Base-by-base conservation (phyloP, 2,888 invertebrate species). In the Bellardia pandia region DNA sequence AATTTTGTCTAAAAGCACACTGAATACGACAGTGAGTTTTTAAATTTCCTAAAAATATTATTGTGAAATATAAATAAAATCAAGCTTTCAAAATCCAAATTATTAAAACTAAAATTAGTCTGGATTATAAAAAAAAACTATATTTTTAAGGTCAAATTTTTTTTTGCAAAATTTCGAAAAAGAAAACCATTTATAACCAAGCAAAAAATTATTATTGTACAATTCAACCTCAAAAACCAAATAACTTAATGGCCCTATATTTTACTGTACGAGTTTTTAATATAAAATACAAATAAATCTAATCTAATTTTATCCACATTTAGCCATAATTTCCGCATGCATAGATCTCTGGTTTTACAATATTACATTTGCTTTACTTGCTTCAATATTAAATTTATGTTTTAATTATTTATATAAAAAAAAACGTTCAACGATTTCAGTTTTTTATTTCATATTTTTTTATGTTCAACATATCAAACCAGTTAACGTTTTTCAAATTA, bases 301-400 rank as follows among this genome's bases (percentile, higher is more conserved):
- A 66, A 76, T 5, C 81, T 37, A 74, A 64, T 30, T 81, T 74
- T 58, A 69, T 33, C 30, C 11, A 6, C 23, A 48, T 48, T 7
- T 37, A 42, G 33, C 60, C 48, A 53, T n/a, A 16, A 76, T 82
- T 82, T 82, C 82, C 82, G 82, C 69, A 82, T 76, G 53, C 53
- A 42, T 42, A 62, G 9, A 76, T 37, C 5, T 16, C 11, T 7
- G 2, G 23, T 40, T 64, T 40, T 45, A 16, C 42, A 45, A 66
- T 45, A 66, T 72, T n/a, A 14, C 72, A 64, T 66, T 74, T 72
- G 9, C 3, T 62, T 74, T 81, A 66, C 74, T 74, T 81, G 81
- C 74, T 66, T 69, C 30, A 51, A 48, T 72, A 45, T 51, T 58
- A 45, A 40, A 23, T 82, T 75, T n/a, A 75, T 33, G 23, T 69